Conservation (phyloP, 2,888 invertebrate species). For the Pristionchus entomophagus region DNA sequence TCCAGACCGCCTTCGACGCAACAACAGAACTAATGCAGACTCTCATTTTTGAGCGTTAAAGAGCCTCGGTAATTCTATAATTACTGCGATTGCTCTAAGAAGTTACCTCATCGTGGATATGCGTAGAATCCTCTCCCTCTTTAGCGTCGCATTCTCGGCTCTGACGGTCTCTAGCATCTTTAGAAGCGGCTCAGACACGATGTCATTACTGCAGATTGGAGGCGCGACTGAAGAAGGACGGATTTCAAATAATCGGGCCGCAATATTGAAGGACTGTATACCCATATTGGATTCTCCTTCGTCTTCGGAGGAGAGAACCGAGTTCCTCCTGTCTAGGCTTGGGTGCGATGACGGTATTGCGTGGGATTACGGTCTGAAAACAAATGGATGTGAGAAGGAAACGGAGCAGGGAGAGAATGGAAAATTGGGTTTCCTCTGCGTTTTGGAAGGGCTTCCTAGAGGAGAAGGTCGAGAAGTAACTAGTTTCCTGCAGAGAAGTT, state of each 20-base stretch:
- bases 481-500: too few species aligned
- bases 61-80: too few species aligned
- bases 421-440: too few species aligned
- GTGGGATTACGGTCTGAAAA: constrained; percentile 8
- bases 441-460: too few species aligned
- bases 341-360: background rate
- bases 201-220: background rate
- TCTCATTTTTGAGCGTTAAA: too few species aligned
- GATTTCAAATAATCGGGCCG: background rate
- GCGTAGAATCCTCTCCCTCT: constrained; percentile 12
- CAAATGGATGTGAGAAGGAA: too few species aligned
- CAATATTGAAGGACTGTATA: background rate
- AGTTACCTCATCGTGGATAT: constrained; percentile 27
- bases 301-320: too few species aligned
- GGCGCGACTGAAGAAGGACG: background rate
- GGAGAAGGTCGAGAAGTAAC: too few species aligned
- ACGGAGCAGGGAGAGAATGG: too few species aligned
- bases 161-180: background rate
- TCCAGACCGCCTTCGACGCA: background rate
- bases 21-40: too few species aligned
- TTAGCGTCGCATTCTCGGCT: constrained; percentile 8
- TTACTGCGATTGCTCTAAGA: too few species aligned
- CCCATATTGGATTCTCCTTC: background rate
- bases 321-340: background rate
- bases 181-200: background rate